Evolutionary conservation across 1,140 invertebrate genomes (phyloP).

Genomic region (Solen grandis): DNA sequence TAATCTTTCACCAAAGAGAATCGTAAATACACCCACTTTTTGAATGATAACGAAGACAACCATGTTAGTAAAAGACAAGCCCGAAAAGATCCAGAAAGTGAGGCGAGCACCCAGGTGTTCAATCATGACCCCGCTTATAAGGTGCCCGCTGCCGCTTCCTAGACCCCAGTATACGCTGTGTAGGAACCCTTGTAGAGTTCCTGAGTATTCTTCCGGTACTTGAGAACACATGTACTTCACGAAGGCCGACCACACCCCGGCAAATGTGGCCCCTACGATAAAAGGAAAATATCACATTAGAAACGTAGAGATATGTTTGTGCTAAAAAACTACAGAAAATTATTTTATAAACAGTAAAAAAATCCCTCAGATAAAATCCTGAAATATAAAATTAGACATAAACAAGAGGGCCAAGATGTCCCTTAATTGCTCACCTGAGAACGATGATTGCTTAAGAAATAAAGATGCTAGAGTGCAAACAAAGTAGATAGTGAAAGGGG

Average conservation of each 20-base stretch:
- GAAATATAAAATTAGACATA: too few species aligned
- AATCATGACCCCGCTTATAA: constrained; percentile 53
- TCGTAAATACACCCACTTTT: constrained; percentile 36
- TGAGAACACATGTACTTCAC: constrained; percentile 52
- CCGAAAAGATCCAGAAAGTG: constrained; percentile 62
- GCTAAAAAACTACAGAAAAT: too few species aligned
- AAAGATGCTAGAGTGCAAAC: too few species aligned
- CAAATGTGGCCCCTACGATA: constrained; percentile 51
- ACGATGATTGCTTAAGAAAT: too few species aligned
- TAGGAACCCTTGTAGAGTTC: constrained; percentile 60
- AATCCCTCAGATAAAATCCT: too few species aligned
- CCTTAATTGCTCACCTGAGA: too few species aligned
- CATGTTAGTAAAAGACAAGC: constrained; percentile 49
- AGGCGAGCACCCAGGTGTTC: constrained; percentile 50
- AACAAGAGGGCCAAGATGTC: too few species aligned
- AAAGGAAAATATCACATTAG: not conserved
- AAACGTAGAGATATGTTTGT: too few species aligned
- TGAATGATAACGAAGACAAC: constrained; percentile 51
- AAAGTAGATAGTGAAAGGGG: too few species aligned
- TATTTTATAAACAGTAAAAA: too few species aligned
- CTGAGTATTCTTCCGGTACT: constrained; percentile 54
- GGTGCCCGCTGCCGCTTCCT: constrained; percentile 53
- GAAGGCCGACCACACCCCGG: constrained; percentile 54
- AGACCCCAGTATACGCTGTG: constrained; percentile 65
- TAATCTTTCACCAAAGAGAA: too few species aligned